These are phyloP conservation scores for Myocastor coypus DNA, from an alignment of 2,113 vertebrate genomes.

Conservation along the genomic window DNA sequence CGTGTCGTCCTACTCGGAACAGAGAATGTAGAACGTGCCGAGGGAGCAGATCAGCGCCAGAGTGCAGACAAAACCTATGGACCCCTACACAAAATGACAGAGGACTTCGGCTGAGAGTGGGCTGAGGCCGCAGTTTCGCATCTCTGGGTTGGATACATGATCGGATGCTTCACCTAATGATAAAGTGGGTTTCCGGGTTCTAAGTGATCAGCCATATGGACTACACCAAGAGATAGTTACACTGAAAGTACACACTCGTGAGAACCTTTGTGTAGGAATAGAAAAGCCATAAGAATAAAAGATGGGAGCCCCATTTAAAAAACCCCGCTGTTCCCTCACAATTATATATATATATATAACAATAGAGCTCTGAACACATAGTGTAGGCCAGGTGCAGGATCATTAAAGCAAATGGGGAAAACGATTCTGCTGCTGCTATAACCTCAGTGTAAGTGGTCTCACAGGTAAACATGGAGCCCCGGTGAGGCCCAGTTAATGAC, in stretches of 20 bases:
- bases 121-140: neutral
- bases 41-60: neutral
- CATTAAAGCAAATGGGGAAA: neutral
- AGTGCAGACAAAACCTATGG: neutral
- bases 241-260: neutral
- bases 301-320: neutral
- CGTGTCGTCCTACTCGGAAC: neutral
- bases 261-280: neutral
- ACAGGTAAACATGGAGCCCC: neutral
- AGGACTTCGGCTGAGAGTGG: neutral
- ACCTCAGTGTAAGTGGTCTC: neutral
- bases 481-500: neutral
- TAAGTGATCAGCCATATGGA: neutral
- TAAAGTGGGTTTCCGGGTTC: neutral
- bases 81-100: neutral
- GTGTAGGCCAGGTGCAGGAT: neutral
- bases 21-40: neutral
- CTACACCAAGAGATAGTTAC: neutral
- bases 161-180: neutral
- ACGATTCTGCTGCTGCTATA: neutral
- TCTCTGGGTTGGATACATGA: fast-evolving
- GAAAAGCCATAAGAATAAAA: neutral
- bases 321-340: neutral
- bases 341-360: neutral
- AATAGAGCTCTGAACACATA: neutral